These are phyloP conservation scores for Cabera pusaria DNA, from an alignment of 2,888 invertebrate species.

Conservation along the genomic window DNA sequence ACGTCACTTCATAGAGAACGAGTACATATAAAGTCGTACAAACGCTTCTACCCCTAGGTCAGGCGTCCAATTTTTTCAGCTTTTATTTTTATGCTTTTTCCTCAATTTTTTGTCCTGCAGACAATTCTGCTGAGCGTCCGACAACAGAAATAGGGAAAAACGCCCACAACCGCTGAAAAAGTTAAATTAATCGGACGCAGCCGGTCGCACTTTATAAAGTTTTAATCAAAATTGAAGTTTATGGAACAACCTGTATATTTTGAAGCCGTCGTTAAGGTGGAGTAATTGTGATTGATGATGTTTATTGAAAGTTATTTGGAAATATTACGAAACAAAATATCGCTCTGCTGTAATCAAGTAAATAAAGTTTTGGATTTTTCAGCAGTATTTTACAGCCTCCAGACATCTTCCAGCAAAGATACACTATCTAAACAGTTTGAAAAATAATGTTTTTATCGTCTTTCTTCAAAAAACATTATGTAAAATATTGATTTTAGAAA, in stretches of 20 bases:
- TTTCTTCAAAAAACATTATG: no score
- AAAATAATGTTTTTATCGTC: no score
- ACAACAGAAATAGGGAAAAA: conserved; percentile 18
- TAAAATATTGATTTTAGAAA: no score
- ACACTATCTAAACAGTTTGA: no score
- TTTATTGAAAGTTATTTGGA: no score
- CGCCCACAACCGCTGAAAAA: conserved; percentile 38
- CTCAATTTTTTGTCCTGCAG: conserved; percentile 7
- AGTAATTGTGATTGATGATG: background rate
- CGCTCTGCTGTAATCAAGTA: no score
- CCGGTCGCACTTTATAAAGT: conserved; percentile 46
- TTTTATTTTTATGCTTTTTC: conserved; percentile 1
- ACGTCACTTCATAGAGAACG: no score
- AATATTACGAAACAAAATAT: no score
- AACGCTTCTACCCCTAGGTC: conserved; percentile 1
- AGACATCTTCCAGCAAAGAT: no score
- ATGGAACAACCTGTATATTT: conserved; percentile 29
- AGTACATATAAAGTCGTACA: conserved; percentile 8
- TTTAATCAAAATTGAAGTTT: conserved; percentile 58
- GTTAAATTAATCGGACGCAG: conserved; percentile 56
- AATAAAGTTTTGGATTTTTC: no score
- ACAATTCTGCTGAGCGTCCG: conserved; percentile 18
- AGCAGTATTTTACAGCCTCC: no score
- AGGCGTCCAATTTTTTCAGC: conserved; percentile 1
- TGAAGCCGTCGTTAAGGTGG: background rate